These are phyloP conservation scores for Aricia artaxerxes DNA, from an alignment of 2,888 invertebrate species.

Conservation along the genomic window DNA sequence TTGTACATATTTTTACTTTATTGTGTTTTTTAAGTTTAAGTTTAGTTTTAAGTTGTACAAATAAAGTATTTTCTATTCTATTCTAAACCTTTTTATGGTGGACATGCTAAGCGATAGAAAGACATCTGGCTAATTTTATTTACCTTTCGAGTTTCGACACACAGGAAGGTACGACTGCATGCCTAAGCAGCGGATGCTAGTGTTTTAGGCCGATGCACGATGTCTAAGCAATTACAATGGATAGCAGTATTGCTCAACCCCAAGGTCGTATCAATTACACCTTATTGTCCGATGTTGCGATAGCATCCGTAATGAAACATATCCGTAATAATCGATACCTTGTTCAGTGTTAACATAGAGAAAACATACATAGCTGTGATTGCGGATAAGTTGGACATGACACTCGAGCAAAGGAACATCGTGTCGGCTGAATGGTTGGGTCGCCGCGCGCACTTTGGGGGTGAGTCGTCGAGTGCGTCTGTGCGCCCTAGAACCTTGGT, in stretches of 20 bases:
- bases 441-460: too few relatives aligned
- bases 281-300: slow-evolving; percentile 23
- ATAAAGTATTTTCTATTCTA: too few relatives aligned
- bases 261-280: slow-evolving; percentile 14
- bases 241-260: background rate
- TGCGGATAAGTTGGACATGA: too few relatives aligned
- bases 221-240: background rate
- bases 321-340: slow-evolving; percentile 16
- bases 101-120: background rate
- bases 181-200: background rate
- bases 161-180: background rate
- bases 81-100: too few relatives aligned
- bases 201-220: background rate
- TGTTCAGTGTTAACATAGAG: background rate
- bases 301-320: slow-evolving; percentile 14
- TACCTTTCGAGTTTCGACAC: background rate
- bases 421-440: too few relatives aligned
- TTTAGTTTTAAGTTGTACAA: too few relatives aligned
- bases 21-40: too few relatives aligned
- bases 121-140: background rate
- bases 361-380: too few relatives aligned
- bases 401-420: too few relatives aligned
- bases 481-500: too few relatives aligned
- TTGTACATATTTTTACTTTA: too few relatives aligned
- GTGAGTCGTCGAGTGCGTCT: too few relatives aligned